A percentile compares a stretch with the other conserved stretches of the same genome.
These are phyloP conservation scores for Cosmopolites sordidus DNA, from an alignment of 2,888 invertebrate species.

Conservation along the genomic window DNA sequence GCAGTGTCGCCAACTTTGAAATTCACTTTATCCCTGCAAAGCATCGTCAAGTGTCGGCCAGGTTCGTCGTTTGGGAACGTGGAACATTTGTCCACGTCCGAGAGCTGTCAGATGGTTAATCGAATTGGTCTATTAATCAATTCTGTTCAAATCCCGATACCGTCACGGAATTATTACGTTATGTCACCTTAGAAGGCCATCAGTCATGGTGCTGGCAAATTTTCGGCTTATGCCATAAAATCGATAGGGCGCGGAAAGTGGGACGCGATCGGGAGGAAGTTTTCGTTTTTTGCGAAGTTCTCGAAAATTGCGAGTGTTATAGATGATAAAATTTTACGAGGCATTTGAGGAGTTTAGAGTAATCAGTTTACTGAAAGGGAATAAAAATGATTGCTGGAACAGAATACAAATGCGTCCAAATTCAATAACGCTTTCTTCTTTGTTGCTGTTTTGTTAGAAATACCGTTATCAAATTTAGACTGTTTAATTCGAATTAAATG, in stretches of 20 bases:
- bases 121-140: constrained; percentile 11
- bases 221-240: constrained; percentile 1
- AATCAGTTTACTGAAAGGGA: constrained; percentile 9
- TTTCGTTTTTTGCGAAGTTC: constrained; percentile 1
- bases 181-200: constrained; percentile 12
- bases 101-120: constrained; percentile 6
- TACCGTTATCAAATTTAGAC: too few relatives aligned
- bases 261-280: too few relatives aligned
- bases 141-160: constrained; percentile 5
- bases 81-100: constrained; percentile 8
- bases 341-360: constrained; percentile 7
- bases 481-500: too few relatives aligned
- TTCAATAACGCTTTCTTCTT: too few relatives aligned
- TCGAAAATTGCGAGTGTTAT: constrained; percentile 8
- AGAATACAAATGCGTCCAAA: too few relatives aligned
- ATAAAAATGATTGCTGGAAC: not conserved
- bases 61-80: constrained; percentile 2
- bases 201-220: constrained; percentile 7
- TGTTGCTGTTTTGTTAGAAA: too few relatives aligned
- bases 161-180: constrained; percentile 8
- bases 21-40: constrained; percentile 27
- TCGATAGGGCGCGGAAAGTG: constrained; percentile 6
- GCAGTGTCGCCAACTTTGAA: constrained; percentile 32
- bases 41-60: constrained; percentile 1
- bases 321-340: constrained; percentile 12